Conservation (phyloP, 2,797 vertebrate genomes). For the Myripristis jacobus region DNA sequence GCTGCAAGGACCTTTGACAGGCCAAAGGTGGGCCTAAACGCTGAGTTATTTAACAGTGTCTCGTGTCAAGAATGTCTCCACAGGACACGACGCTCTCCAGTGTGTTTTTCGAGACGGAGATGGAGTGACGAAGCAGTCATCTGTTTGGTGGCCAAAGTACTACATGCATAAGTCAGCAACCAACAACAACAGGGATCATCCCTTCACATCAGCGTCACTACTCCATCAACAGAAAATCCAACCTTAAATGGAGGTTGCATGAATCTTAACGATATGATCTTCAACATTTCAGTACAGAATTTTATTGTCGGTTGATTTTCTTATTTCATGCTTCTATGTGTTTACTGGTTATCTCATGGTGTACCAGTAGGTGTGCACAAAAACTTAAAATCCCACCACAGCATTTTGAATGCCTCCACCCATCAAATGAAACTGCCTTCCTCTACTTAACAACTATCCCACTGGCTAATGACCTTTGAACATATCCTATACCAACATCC, state of each 20-base stretch:
- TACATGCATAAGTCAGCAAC: slow-evolving; percentile 15
- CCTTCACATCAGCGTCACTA: neutral
- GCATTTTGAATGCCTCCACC: too few relatives aligned
- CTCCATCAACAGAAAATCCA: neutral
- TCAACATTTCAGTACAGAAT: neutral
- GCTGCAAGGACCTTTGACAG: slow-evolving; percentile 89
- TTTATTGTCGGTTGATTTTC: too few relatives aligned
- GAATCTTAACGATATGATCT: neutral
- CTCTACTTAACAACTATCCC: too few relatives aligned
- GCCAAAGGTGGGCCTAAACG: slow-evolving; percentile 93
- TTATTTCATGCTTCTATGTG: too few relatives aligned
- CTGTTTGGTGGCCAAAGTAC: slow-evolving; percentile 36
- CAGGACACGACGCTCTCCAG: slow-evolving; percentile 6
- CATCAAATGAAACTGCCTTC: too few relatives aligned
- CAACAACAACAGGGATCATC: slow-evolving; percentile 12
- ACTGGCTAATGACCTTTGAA: too few relatives aligned
- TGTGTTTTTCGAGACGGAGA: slow-evolving; percentile 3
- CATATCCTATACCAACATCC: too few relatives aligned
- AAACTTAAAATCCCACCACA: too few relatives aligned
- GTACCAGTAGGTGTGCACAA: too few relatives aligned
- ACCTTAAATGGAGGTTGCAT: neutral
- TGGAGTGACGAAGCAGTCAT: slow-evolving; percentile 23
- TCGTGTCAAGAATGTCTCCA: slow-evolving; percentile 42
- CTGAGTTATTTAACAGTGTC: slow-evolving; percentile 91
- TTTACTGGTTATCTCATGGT: too few relatives aligned